Conservation (phyloP, 2,888 invertebrate species). For the Saturnia japonica region DNA sequence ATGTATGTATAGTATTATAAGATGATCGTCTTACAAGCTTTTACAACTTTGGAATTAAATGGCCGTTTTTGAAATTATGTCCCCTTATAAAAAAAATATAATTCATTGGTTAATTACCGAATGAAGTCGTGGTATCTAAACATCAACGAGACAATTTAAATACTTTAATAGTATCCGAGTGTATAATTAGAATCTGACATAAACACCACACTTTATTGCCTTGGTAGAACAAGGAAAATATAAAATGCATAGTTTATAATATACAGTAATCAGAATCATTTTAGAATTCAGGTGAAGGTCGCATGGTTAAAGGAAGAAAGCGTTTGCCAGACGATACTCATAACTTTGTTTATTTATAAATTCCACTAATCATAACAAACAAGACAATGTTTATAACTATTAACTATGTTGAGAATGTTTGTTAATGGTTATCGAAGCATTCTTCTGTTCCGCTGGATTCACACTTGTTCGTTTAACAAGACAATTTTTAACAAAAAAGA, state of each 20-base stretch:
- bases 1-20: too few relatives aligned
- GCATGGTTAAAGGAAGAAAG: constrained; percentile 13
- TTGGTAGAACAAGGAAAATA: constrained; percentile 10
- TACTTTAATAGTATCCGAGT: background rate
- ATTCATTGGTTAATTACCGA: background rate
- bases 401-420: background rate
- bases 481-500: too few relatives aligned
- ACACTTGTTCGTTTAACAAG: background rate
- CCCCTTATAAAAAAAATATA: too few relatives aligned
- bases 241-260: constrained; percentile 7
- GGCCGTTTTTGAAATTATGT: too few relatives aligned
- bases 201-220: constrained; percentile 5
- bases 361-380: constrained; percentile 6
- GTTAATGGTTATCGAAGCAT: background rate
- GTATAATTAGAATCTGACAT: constrained; percentile 10
- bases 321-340: constrained; percentile 12
- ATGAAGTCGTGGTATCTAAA: background rate
- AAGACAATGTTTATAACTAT: background rate
- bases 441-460: background rate
- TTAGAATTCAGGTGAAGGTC: constrained; percentile 20
- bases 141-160: background rate
- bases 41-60: too few relatives aligned
- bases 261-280: constrained; percentile 5
- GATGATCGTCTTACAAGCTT: too few relatives aligned
- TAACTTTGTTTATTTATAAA: constrained; percentile 10